phyloP scores from a whole-genome alignment of 2,797 vertebrate species.

The Micromesistius poutassou region DNA sequence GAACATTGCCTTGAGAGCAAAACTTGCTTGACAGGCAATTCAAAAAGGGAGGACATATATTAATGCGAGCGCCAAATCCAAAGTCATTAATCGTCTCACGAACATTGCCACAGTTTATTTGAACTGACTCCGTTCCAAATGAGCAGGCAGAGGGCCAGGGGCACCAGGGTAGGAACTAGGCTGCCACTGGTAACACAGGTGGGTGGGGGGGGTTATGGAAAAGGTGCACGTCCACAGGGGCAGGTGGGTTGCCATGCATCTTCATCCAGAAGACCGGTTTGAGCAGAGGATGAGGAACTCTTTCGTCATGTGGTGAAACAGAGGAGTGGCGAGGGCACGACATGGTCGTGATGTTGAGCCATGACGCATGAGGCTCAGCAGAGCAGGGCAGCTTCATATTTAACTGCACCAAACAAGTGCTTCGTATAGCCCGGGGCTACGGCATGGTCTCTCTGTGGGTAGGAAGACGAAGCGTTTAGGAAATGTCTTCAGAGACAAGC shows the following conservation, averaged over 20 bases:
- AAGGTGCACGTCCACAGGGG: neutral
- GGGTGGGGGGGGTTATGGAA: neutral
- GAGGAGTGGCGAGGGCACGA: constrained; percentile 45
- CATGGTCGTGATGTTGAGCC: constrained; percentile 52
- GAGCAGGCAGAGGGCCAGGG: neutral
- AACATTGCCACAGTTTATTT: no score
- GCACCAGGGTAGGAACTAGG: neutral
- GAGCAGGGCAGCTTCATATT: constrained; percentile 46
- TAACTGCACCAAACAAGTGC: constrained; percentile 60
- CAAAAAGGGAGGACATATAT: no score
- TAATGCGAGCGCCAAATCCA: no score
- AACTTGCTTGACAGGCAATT: no score
- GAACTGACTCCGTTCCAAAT: neutral
- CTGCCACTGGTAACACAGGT: no score
- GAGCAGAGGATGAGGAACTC: constrained; percentile 53
- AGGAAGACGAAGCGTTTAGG: constrained; percentile 39
- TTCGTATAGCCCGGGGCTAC: constrained; percentile 32
- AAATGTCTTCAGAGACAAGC: constrained; percentile 14
- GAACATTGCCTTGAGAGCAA: no score
- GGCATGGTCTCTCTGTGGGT: constrained; percentile 29
- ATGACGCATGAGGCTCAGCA: constrained; percentile 55
- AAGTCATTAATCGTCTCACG: no score
- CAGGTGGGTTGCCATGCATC: constrained; percentile 39
- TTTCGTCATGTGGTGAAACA: constrained; percentile 55
- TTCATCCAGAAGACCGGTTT: constrained; percentile 49